Evolutionary conservation across 2,113 vertebrate genomes (phyloP).

Genomic region (Cygnus buccinator): DNA sequence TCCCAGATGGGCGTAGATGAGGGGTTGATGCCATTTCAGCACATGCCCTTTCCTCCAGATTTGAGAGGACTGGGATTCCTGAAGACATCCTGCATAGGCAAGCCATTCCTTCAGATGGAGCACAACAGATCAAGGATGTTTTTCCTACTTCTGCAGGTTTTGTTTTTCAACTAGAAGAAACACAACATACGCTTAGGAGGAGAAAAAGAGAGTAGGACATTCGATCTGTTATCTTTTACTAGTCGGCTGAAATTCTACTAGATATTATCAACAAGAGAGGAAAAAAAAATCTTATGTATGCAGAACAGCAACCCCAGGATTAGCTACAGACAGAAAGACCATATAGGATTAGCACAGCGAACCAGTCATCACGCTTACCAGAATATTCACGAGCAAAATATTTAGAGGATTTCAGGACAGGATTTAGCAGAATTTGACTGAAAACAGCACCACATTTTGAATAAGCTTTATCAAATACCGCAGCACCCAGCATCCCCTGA

Average conservation of each 20-base stretch:
- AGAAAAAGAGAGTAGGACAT: not conserved
- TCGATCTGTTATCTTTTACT: not conserved
- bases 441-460: conserved; percentile 15
- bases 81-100: not conserved
- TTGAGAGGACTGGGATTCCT: not conserved
- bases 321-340: conserved; percentile 67
- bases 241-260: conserved; percentile 11
- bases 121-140: not conserved
- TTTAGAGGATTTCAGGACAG: conserved; percentile 57
- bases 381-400: conserved; percentile 63
- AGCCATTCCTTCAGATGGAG: not conserved
- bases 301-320: conserved; percentile 59
- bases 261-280: not conserved
- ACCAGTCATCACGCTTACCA: conserved; percentile 40
- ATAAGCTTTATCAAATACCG: not conserved
- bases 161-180: not conserved
- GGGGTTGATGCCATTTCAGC: not conserved
- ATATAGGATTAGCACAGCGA: conserved; percentile 58
- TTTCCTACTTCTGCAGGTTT: not conserved
- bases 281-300: conserved; percentile 33
- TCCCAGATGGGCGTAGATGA: too few relatives aligned
- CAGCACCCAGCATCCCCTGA: not conserved
- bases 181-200: not conserved
- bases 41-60: not conserved
- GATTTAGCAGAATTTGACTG: conserved; percentile 51